A percentile compares a stretch with the other conserved stretches of the same genome.
Conservation (phyloP, 1,140 invertebrate genomes). For the Pantala flavescens region DNA sequence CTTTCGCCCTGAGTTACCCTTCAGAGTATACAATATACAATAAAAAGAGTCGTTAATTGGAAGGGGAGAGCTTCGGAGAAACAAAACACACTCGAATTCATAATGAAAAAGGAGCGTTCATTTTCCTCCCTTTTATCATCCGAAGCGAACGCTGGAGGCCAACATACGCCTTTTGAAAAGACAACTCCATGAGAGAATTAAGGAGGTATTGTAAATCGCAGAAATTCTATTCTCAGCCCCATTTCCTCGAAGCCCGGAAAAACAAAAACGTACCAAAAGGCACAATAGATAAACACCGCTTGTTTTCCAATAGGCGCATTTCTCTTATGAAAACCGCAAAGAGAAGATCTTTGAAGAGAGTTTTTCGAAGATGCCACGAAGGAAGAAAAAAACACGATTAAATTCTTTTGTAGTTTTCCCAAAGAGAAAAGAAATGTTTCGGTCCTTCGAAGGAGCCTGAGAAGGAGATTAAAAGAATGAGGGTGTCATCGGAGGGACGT, state of each 20-base stretch:
- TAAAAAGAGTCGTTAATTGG: background rate
- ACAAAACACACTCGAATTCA: background rate
- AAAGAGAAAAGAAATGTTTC: too few relatives aligned
- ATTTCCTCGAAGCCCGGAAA: background rate
- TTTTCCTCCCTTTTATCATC: background rate
- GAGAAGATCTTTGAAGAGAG: background rate
- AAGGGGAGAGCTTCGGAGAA: background rate
- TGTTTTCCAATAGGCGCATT: background rate
- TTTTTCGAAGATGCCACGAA: too few relatives aligned
- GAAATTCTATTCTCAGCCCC: background rate
- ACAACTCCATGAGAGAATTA: constrained; percentile 2
- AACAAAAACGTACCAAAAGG: too few relatives aligned
- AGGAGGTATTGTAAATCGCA: background rate
- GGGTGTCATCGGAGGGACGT: background rate
- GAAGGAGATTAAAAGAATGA: background rate
- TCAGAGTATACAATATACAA: too few relatives aligned
- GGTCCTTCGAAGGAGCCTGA: background rate
- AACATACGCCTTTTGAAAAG: background rate
- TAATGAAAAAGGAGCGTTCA: background rate
- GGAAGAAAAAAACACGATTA: too few relatives aligned
- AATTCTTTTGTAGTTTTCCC: too few relatives aligned
- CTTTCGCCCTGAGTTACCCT: too few relatives aligned
- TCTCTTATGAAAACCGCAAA: background rate
- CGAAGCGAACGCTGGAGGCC: background rate
- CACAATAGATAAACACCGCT: too few relatives aligned